Conservation (phyloP, 2,113 vertebrate genomes). For the Myxocyprinus asiaticus region DNA sequence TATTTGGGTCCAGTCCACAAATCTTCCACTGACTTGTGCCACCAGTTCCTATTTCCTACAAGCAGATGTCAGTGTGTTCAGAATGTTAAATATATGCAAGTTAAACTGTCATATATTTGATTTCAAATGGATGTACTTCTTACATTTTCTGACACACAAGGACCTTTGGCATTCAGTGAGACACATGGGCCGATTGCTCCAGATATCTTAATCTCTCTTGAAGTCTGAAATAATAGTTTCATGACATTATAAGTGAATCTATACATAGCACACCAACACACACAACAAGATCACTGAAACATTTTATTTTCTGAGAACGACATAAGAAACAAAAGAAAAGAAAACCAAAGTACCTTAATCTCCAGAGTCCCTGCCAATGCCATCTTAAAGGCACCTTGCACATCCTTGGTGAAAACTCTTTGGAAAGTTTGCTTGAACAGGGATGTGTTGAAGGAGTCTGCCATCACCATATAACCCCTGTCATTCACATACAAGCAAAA, state of each 20-base stretch:
- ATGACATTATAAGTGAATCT: not conserved
- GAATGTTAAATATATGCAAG: not conserved
- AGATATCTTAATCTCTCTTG: conserved; percentile 96
- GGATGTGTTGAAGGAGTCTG: conserved; percentile 97
- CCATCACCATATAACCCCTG: conserved; percentile 99
- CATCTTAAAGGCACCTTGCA: conserved; percentile 95
- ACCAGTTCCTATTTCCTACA: conserved; percentile 93
- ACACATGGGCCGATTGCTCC: conserved; percentile 96
- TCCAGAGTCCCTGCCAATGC: conserved; percentile 93
- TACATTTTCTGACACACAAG: conserved; percentile 97
- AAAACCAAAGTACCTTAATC: conserved; percentile 85
- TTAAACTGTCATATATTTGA: not conserved
- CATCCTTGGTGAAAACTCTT: conserved; percentile 93
- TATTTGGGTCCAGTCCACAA: conserved; percentile 89
- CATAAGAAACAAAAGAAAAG: not conserved
- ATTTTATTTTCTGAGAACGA: not conserved
- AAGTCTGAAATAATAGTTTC: conserved; percentile 77
- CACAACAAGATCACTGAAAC: not conserved
- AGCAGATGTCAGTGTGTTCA: not conserved
- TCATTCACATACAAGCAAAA: not conserved
- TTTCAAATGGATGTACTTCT: conserved; percentile 54
- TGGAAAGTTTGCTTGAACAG: conserved; percentile 98
- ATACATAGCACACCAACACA: not conserved
- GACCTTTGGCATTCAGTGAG: conserved; percentile 92
- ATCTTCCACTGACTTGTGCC: conserved; percentile 98